Percentiles rank a stretch among this genome's conserved stretches.
These are phyloP conservation scores for Dermatemys mawii DNA, from an alignment of 2,113 vertebrate genomes.

Conservation along the genomic window DNA sequence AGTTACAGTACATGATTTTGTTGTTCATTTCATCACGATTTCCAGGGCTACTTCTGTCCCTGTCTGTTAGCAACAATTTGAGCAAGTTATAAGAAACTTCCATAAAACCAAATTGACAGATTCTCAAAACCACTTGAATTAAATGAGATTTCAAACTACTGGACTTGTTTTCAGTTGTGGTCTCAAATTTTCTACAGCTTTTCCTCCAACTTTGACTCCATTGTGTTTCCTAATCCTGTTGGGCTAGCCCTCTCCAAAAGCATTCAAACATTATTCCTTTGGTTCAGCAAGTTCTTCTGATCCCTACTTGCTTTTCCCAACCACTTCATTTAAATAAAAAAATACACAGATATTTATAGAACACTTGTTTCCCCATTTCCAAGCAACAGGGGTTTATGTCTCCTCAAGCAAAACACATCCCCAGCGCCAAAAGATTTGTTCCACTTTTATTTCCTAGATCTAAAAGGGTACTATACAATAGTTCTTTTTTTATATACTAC, in stretches of 20 bases:
- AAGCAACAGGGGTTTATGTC: neutral
- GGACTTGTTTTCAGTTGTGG: neutral
- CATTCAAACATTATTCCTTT: neutral
- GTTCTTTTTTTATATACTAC: neutral
- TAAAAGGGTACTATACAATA: neutral
- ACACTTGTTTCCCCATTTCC: neutral
- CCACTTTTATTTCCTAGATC: neutral
- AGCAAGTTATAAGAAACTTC: neutral
- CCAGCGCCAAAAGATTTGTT: neutral
- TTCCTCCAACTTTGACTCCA: neutral
- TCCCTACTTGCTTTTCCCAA: neutral
- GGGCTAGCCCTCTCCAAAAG: neutral
- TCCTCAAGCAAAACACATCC: neutral
- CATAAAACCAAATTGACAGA: neutral
- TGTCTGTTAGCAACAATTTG: neutral
- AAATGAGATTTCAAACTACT: neutral
- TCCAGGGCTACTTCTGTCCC: neutral
- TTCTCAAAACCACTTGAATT: neutral
- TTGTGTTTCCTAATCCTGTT: neutral
- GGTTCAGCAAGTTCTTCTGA: neutral
- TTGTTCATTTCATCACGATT: neutral
- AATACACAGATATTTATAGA: neutral
- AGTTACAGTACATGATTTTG: neutral
- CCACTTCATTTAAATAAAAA: neutral
- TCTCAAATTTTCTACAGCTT: neutral